phyloP scores from a whole-genome alignment of 2,797 vertebrate species.

The Glyptemys insculpta region DNA sequence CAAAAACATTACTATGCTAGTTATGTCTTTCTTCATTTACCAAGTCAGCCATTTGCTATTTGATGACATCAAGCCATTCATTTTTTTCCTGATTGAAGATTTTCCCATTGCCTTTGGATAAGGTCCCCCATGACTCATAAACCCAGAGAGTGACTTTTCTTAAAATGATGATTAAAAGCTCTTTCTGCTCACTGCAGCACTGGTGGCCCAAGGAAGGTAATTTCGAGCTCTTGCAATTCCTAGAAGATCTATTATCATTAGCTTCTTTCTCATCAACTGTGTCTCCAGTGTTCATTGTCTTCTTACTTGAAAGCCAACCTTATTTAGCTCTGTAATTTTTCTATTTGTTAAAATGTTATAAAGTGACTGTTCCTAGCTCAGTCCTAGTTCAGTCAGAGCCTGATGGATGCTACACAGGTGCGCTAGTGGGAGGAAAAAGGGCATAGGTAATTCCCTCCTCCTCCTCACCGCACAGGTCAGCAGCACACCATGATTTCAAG shows the following conservation, averaged over 20 bases:
- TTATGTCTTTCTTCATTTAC: conserved; percentile 18
- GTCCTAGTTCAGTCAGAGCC: background rate
- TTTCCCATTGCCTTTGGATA: conserved; percentile 14
- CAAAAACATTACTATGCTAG: conserved; percentile 15
- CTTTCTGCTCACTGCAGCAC: background rate
- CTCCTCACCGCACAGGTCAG: no score
- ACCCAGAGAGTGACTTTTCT: background rate
- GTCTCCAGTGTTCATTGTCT: background rate
- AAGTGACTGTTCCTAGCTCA: background rate
- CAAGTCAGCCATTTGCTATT: background rate
- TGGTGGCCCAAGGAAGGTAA: background rate
- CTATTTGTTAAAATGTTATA: background rate
- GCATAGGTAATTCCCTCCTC: background rate
- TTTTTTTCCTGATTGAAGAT: background rate
- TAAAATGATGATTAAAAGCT: conserved; percentile 2
- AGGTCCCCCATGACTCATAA: background rate
- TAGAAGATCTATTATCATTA: background rate
- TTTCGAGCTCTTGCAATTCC: background rate
- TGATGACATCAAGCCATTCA: background rate
- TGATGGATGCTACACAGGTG: background rate
- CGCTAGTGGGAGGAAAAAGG: background rate
- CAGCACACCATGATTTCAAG: background rate
- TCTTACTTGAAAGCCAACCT: background rate
- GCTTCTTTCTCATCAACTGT: background rate
- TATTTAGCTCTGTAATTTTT: background rate